Evolutionary conservation across 2,113 vertebrate species (phyloP).

Genomic region (Phylloscopus trochiloides): DNA sequence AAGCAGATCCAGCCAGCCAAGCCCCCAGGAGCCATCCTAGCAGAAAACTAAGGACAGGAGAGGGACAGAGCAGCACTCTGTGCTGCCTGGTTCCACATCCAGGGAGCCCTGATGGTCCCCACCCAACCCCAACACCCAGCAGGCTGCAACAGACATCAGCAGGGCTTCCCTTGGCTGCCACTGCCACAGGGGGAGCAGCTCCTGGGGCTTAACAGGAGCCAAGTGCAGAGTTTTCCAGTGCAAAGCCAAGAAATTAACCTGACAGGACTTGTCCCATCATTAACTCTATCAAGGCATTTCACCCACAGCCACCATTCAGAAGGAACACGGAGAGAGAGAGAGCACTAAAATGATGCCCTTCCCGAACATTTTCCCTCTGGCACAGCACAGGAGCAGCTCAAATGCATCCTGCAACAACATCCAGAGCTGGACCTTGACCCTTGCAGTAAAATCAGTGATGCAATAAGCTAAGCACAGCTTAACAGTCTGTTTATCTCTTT

Average conservation of each 20-base stretch:
- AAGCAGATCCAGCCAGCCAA: neutral
- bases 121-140: neutral
- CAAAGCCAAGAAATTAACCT: neutral
- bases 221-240: neutral
- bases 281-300: neutral
- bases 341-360: neutral
- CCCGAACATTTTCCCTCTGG: neutral
- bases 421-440: neutral
- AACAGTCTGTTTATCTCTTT: neutral
- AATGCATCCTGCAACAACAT: neutral
- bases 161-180: neutral
- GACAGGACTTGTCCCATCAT: neutral
- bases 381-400: neutral
- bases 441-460: neutral
- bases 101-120: neutral
- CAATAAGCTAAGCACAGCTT: neutral
- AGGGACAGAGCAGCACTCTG: fast-evolving
- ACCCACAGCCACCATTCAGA: fast-evolving
- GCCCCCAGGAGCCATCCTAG: neutral
- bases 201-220: neutral
- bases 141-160: neutral
- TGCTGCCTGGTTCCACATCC: neutral
- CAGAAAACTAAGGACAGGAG: neutral
- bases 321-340: neutral
- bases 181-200: neutral